These are phyloP conservation scores for Biston betularia DNA, from an alignment of 2,888 invertebrate species.

Conservation along the genomic window DNA sequence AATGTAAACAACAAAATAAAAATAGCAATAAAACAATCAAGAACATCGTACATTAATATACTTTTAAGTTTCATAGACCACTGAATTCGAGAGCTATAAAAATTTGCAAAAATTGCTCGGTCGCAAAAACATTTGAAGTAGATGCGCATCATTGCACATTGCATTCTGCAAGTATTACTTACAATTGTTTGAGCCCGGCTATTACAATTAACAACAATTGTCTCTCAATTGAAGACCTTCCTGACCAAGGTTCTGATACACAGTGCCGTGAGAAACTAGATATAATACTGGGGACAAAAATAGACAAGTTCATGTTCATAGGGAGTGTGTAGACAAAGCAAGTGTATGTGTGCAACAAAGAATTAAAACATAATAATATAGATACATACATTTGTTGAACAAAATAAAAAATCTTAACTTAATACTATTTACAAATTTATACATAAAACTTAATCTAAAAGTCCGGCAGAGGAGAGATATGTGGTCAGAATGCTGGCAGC, in stretches of 20 bases:
- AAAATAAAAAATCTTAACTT: too few species aligned
- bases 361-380: too few species aligned
- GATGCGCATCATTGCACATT: neutral
- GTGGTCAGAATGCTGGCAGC: too few species aligned
- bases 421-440: too few species aligned
- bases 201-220: constrained; percentile 17
- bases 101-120: neutral
- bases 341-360: neutral
- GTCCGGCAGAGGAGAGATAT: too few species aligned
- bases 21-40: neutral
- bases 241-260: constrained; percentile 8
- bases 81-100: neutral
- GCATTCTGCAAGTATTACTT: neutral
- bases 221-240: constrained; percentile 16
- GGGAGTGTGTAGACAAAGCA: constrained; percentile 14
- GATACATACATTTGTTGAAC: too few species aligned
- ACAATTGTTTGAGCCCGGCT: neutral
- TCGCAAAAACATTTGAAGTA: neutral
- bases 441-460: too few species aligned
- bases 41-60: neutral
- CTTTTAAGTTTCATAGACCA: neutral
- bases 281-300: neutral
- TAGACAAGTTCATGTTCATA: constrained; percentile 20
- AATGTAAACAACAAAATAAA: too few species aligned
- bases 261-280: constrained; percentile 9